phyloP scores from a whole-genome alignment of 1,140 invertebrate species.

The Lasioglossum baleicum region DNA sequence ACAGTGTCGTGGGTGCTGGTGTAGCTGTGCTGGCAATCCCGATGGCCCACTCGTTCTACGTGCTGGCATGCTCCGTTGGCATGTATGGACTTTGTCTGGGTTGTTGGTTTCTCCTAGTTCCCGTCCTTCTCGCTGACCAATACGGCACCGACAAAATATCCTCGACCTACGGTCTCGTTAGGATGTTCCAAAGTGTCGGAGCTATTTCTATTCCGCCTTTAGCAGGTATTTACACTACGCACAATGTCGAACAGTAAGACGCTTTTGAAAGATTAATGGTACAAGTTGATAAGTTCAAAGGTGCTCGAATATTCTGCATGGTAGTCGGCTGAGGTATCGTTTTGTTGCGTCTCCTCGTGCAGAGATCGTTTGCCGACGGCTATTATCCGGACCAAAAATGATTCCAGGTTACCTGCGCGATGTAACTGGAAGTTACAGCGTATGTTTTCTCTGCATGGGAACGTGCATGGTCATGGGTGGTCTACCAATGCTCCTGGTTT shows the following conservation, averaged over 20 bases:
- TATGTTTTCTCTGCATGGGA: constrained; percentile 88
- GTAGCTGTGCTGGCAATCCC: constrained; percentile 84
- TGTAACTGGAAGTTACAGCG: constrained; percentile 85
- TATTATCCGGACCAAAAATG: neutral
- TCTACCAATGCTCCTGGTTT: constrained; percentile 82
- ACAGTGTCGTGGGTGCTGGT: constrained; percentile 85
- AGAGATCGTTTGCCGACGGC: neutral
- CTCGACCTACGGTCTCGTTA: constrained; percentile 86
- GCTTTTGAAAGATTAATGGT: neutral
- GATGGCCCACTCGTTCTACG: constrained; percentile 83
- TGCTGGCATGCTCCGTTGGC: constrained; percentile 82
- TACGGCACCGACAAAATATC: constrained; percentile 87
- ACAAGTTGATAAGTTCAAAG: neutral
- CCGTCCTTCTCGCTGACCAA: constrained; percentile 86
- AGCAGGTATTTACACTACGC: constrained; percentile 78
- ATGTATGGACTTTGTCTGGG: constrained; percentile 86
- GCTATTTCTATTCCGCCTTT: constrained; percentile 87
- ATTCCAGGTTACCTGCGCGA: constrained; percentile 83
- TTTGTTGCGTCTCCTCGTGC: too few species aligned
- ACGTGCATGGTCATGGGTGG: constrained; percentile 87
- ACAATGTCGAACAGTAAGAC: neutral
- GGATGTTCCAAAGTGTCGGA: constrained; percentile 88
- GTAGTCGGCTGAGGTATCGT: constrained; percentile 2
- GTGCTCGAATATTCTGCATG: neutral
- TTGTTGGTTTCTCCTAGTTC: constrained; percentile 88